A percentile compares a stretch with the other conserved stretches of the same genome.
Evolutionary conservation across 2,113 vertebrate genomes (phyloP).

Genomic region (Entosphenus tridentatus): DNA sequence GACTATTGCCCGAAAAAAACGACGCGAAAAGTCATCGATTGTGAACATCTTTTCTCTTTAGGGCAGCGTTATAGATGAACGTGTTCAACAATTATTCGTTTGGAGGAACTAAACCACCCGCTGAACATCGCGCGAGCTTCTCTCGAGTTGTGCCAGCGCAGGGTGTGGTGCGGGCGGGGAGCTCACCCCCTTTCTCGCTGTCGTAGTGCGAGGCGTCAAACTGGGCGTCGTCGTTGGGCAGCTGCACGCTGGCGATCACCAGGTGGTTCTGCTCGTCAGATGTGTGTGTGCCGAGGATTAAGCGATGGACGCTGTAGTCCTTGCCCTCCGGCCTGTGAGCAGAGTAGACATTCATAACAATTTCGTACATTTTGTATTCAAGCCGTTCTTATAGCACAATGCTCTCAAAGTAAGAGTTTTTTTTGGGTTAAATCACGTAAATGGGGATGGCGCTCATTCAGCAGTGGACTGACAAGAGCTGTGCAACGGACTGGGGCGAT

Average conservation of each 20-base stretch:
- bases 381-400: background rate
- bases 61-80: too few relatives aligned
- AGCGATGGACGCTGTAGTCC: conserved; percentile 55
- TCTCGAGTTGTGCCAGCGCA: background rate
- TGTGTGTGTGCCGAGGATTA: conserved; percentile 65
- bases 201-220: conserved; percentile 62
- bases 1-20: too few relatives aligned
- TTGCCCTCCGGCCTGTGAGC: conserved; percentile 55
- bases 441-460: background rate
- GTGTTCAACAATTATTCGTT: too few relatives aligned
- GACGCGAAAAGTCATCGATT: too few relatives aligned
- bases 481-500: too few relatives aligned
- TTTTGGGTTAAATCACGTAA: background rate
- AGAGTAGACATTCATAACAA: conserved; percentile 10
- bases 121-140: background rate
- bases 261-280: conserved; percentile 86
- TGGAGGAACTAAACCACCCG: too few relatives aligned
- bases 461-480: too few relatives aligned
- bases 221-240: conserved; percentile 63
- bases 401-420: background rate
- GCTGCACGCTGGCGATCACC: conserved; percentile 70
- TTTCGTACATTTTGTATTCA: background rate
- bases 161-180: background rate
- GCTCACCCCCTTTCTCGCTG: conserved; percentile 65
- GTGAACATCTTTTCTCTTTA: too few relatives aligned